phyloP scores from a whole-genome alignment of 2,113 vertebrate genomes.

The Ellobius talpinus region DNA sequence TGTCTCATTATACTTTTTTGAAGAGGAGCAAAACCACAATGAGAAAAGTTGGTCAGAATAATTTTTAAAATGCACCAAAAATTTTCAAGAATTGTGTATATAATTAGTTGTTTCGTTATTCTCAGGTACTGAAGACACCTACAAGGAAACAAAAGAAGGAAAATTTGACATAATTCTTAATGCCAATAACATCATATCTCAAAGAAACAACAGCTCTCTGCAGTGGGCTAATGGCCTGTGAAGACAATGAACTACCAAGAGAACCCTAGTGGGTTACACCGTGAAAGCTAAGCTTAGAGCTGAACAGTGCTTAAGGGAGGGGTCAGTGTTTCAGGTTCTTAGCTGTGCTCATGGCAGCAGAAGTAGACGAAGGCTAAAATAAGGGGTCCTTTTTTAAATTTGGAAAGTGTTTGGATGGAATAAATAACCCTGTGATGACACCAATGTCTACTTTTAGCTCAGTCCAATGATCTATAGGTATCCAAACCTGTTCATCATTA shows the following conservation, averaged over 20 bases:
- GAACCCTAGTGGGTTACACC: not conserved
- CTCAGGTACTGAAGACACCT: conserved; percentile 67
- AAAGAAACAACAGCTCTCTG: conserved; percentile 31
- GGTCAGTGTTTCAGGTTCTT: not conserved
- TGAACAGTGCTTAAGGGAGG: not conserved
- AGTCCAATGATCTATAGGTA: not conserved
- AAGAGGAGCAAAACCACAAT: not conserved
- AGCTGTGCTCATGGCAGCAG: not conserved
- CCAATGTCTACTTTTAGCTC: not conserved
- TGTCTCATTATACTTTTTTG: conserved; percentile 10
- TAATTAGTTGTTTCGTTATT: conserved; percentile 48
- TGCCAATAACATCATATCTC: conserved; percentile 28
- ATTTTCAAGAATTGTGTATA: conserved; percentile 55
- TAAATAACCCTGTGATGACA: not conserved
- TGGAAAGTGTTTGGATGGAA: not conserved
- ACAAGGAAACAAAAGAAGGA: conserved; percentile 54
- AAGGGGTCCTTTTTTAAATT: not conserved
- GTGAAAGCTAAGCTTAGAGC: not conserved
- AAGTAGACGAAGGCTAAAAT: not conserved
- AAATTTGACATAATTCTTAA: conserved; percentile 59
- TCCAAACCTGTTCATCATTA: not conserved
- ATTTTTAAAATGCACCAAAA: not conserved
- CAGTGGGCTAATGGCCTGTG: not conserved
- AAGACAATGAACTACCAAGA: not conserved
- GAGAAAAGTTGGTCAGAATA: not conserved